Evolutionary conservation across 2,888 invertebrate genomes (phyloP), one percentile per base, ranked within the genome.

Genomic region (Dascillus cervinus): DNA sequence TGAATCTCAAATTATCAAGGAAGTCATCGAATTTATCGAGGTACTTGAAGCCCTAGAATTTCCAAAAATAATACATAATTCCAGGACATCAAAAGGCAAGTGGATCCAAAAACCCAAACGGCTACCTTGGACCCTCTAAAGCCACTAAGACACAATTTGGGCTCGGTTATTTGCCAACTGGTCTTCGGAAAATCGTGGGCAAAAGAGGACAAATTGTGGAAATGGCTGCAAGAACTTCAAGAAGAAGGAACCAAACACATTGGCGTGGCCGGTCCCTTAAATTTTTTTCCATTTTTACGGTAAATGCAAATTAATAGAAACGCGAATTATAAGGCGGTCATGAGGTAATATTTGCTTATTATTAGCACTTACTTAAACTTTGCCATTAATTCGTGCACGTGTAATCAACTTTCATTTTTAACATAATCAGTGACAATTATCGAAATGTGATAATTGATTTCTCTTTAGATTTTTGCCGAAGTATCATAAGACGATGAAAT

Each of bases 241-340:
- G 87, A 88, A 55, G 84, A 87, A 58, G 89, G 90, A 1, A 78
- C 83, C 26, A 82, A 85, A 55, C 73, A 80, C 49, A 82, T 91
- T 55, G 87, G 88, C 0, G 75, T 91, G 2, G 81, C 88, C 1
- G 88, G 84, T 2, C 75, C 82, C 6, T 71, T 89, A 2, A 91
- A 91, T 61, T 91, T 90, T 62, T 66, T 91, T 41, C 88, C 91
- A 8, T 78, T 82, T 55, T 62, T 89, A 22, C 77, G 85, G 79
- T 84, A 55, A n/a, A 13, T 13, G 9, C 4, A 12, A 1, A n/a
- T 10, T n/a, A n/a, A n/a, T n/a, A n/a, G n/a, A n/a, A n/a, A n/a
- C n/a, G n/a, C n/a, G n/a, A n/a, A n/a, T n/a, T n/a, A n/a, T n/a
- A n/a, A n/a, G n/a, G n/a, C n/a, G n/a, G n/a, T n/a, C n/a, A n/a